Evolutionary conservation across 37 sponge, comb jelly and placozoan genomes (phyloP).

Genomic region (Trichoplax adhaerens): DNA sequence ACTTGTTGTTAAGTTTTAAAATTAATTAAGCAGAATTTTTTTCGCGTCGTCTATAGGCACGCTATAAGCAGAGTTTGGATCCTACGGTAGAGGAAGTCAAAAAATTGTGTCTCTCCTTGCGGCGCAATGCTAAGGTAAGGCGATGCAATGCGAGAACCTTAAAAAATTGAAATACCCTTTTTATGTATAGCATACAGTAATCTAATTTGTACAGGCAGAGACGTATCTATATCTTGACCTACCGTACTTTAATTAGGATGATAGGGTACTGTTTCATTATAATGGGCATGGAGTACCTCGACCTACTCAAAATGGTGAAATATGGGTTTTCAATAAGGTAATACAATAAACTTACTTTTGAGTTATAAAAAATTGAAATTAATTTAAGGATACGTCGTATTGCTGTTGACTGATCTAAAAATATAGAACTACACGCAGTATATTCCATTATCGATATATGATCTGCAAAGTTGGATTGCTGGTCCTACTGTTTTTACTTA

Average conservation of each 20-base stretch:
- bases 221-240: too few species aligned
- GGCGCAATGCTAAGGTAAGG: constrained; percentile 76
- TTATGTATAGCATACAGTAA: too few species aligned
- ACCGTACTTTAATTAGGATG: constrained; percentile 24
- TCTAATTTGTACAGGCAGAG: too few species aligned
- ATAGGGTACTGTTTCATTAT: constrained; percentile 90
- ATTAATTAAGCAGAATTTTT: too few species aligned
- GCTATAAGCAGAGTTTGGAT: constrained; percentile 80
- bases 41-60: constrained; percentile 12
- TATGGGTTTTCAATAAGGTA: constrained; percentile 98
- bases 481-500: constrained; percentile 80
- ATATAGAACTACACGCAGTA: constrained; percentile 82
- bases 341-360: constrained; percentile 6
- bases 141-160: neutral
- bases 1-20: too few species aligned
- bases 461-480: constrained; percentile 79
- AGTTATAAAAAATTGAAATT: neutral
- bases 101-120: constrained; percentile 62
- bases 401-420: neutral
- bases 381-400: neutral
- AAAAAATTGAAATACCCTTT: too few species aligned
- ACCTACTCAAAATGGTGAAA: constrained; percentile 84
- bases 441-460: constrained; percentile 85
- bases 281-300: constrained; percentile 96
- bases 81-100: constrained; percentile 83